Base-by-base conservation (phyloP, 2,888 invertebrate genomes). In the Lobophora halterata region DNA sequence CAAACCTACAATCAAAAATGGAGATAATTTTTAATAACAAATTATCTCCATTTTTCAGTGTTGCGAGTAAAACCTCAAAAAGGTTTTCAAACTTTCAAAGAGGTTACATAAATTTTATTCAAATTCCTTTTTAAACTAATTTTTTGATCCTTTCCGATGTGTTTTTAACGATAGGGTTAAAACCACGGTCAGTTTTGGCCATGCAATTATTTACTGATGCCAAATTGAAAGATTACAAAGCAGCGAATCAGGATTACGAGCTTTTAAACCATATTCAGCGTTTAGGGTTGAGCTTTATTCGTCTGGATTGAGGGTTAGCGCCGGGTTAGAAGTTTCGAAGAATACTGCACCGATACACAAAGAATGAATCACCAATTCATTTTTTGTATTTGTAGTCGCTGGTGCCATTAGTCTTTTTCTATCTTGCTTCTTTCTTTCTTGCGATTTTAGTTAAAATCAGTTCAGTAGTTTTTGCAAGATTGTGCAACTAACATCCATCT, bases 181-280 rank as follows among this genome's bases (percentile, higher is more conserved):
- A 13, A n/a, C n/a, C n/a, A n/a, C n/a, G n/a, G n/a, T n/a, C n/a
- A n/a, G n/a, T 34, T 39, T 43, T 49, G 33, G 38, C 52, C 55
- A 39, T 59, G 56, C 65, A 74, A 73, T 75, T 78, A 66, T 72
- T 73, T 75, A 65, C 60, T 67, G 58, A 66, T 55, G 38, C 58
- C 48, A 71, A 77, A 77, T 73, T 75, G 68, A 72, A 74, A 71
- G 69, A 75, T 79, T 77, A 72, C 53, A 68, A 71, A 65, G 59
- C 58, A 35, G 48, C 35, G 57, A 52, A 61, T 65, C 55, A 42
- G 63, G 58, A 71, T 75, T 71, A 65, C 51, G 49, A 60, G 55
- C 52, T 61, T 62, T 65, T 66, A 65, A 46, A 12, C 18, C 16
- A 14, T 27, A 31, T 38, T 30, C 17, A 24, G 10, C 18, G n/a